Conservation (phyloP, 2,113 vertebrate genomes). For the Xiphias gladius region DNA sequence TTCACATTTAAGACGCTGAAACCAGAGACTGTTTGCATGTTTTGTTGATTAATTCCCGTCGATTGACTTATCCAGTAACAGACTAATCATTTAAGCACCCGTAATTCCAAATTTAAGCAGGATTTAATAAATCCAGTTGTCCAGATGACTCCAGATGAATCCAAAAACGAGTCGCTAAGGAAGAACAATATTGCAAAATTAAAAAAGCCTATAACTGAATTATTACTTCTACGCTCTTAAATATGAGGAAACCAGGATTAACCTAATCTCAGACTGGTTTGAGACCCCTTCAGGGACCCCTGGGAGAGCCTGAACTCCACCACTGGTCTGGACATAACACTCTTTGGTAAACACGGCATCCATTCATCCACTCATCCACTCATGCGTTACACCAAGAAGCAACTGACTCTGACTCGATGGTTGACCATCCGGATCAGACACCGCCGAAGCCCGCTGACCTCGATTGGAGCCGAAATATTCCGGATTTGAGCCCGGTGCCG, state of each 20-base stretch:
- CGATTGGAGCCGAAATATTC: not conserved
- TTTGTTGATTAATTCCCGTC: not conserved
- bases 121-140: too few species aligned
- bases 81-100: too few species aligned
- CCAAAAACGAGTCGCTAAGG: too few species aligned
- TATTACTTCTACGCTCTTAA: too few species aligned
- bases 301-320: slow-evolving; percentile 13
- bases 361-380: not conserved
- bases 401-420: slow-evolving; percentile 14
- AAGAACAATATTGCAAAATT: too few species aligned
- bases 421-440: slow-evolving; percentile 44
- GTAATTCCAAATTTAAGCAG: too few species aligned
- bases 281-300: slow-evolving; percentile 30
- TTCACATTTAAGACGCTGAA: not conserved
- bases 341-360: not conserved
- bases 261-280: not conserved
- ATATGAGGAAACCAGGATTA: too few species aligned
- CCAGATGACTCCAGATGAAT: too few species aligned
- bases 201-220: too few species aligned
- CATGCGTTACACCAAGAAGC: slow-evolving; percentile 8
- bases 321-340: not conserved
- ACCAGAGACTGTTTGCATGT: not conserved
- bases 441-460: slow-evolving; percentile 34
- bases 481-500: not conserved
- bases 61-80: not conserved